Evolutionary conservation across 92 coral and sea anemone species (phyloP), one percentile per base, ranked within the genome.

Genomic region (Parazoanthus swiftii): DNA sequence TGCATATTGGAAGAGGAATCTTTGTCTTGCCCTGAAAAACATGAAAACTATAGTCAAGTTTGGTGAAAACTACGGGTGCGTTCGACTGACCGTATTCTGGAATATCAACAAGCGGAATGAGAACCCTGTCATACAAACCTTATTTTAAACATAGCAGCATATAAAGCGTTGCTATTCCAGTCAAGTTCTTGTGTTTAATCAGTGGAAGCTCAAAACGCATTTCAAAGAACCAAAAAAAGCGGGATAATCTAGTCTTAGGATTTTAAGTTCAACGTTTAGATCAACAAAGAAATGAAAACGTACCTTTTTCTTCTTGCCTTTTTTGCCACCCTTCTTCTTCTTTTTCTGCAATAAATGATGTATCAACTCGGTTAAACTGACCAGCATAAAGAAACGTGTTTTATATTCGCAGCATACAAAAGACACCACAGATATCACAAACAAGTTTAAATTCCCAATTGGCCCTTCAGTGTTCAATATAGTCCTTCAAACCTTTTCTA

Each of bases 291-390:
- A 29, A 11, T 37, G 51, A 54, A 38, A 65, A 8, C 74, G 39
- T 33, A 95, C 99, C 99, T 97, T 97, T 89, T 95, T 95, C 85
- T 92, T 95, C 86, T 89, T 95, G n/a, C 99, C 99, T 66, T 94
- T 97, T 78, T 95, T 97, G 13, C 98, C 99, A 75, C 98, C 95
- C 89, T 94, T 96, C 91, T 97, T 97, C 77, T 96, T 96, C 97
- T 96, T 96, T 90, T 96, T 96, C 96, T 96, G 89, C 84, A 79
- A 75, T 8, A 79, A 88, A 25, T 9, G 23, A 25, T 9, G 23
- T 16, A 66, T 42, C 59, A 78, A 9, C n/a, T 7, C 29, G 2
- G 16, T 43, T 78, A 18, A 23, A 43, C 6, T n/a, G 1, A 43
- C 1, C 9, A 1, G 29, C 23, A 72, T 7, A 54, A 67, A 25